These are phyloP conservation scores for Drosophila seguyi DNA, from an alignment of 1,140 invertebrate genomes.

Conservation along the genomic window DNA sequence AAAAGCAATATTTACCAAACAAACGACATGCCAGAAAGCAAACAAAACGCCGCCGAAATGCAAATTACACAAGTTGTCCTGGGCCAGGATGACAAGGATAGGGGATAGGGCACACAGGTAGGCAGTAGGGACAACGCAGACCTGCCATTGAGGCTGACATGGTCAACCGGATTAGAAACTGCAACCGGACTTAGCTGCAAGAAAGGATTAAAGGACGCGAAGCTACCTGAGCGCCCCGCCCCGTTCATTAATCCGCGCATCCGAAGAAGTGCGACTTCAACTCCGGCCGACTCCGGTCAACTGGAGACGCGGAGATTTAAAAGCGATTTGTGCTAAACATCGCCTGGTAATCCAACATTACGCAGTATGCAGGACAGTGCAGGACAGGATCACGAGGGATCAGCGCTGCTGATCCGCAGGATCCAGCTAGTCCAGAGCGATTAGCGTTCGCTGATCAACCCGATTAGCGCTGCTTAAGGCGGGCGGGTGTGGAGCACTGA, in stretches of 20 bases:
- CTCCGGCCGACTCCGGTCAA: slow-evolving; percentile 34
- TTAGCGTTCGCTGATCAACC: slow-evolving; percentile 60
- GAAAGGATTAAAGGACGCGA: slow-evolving; percentile 71
- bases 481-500: slow-evolving; percentile 61
- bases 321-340: slow-evolving; percentile 66
- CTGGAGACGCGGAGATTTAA: slow-evolving; percentile 70
- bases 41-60: slow-evolving; percentile 60
- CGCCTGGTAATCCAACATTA: slow-evolving; percentile 73
- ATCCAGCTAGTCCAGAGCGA: slow-evolving; percentile 57
- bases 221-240: slow-evolving; percentile 52
- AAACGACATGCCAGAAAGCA: slow-evolving; percentile 58
- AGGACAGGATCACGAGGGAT: slow-evolving; percentile 61
- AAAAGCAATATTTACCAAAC: slow-evolving; percentile 74
- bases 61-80: slow-evolving; percentile 57
- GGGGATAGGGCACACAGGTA: slow-evolving; percentile 33
- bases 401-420: slow-evolving; percentile 56
- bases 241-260: slow-evolving; percentile 75
- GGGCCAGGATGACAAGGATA: slow-evolving; percentile 14
- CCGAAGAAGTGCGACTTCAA: slow-evolving; percentile 36
- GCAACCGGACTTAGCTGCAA: slow-evolving; percentile 69
- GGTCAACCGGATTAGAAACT: slow-evolving; percentile 72
- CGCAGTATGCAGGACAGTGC: slow-evolving; percentile 36
- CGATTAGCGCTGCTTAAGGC: slow-evolving; percentile 66
- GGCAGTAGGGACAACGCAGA: slow-evolving; percentile 1
- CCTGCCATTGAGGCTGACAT: slow-evolving; percentile 65